A percentile compares a stretch with the other conserved stretches of the same genome.
Evolutionary conservation across 2,797 vertebrate genomes (phyloP).

Genomic region (Scomberomorus guttatus): DNA sequence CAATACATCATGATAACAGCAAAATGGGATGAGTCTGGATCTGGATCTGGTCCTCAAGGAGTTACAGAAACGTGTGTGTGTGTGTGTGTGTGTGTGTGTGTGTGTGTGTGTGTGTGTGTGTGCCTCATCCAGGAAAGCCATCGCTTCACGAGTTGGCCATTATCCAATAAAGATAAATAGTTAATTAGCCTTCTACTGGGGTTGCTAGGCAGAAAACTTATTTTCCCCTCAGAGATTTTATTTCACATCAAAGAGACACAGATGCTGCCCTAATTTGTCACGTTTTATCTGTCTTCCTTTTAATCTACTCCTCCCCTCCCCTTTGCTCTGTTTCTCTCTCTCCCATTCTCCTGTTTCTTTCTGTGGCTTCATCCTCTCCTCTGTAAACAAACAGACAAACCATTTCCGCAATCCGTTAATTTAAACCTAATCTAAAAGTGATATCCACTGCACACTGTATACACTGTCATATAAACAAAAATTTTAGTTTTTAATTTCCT

Average conservation of each 20-base stretch:
- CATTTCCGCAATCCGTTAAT: slow-evolving; percentile 42
- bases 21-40: slow-evolving; percentile 2
- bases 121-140: slow-evolving; percentile 22
- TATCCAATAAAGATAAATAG: slow-evolving; percentile 62
- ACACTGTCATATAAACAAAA: slow-evolving; percentile 2
- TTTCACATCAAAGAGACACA: slow-evolving; percentile 66
- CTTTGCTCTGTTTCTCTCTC: slow-evolving; percentile 32
- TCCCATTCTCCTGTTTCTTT: slow-evolving; percentile 33
- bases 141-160: slow-evolving; percentile 34
- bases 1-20: slow-evolving; percentile 41
- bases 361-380: slow-evolving; percentile 52
- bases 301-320: slow-evolving; percentile 64
- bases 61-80: background rate
- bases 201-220: slow-evolving; percentile 70
- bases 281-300: slow-evolving; percentile 66
- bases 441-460: slow-evolving; percentile 23
- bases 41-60: slow-evolving; percentile 12
- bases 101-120: background rate
- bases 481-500: background rate
- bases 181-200: slow-evolving; percentile 52
- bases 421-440: slow-evolving; percentile 34
- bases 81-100: background rate
- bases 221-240: slow-evolving; percentile 31
- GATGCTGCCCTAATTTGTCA: slow-evolving; percentile 62
- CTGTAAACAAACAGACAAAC: slow-evolving; percentile 73